Conservation (phyloP, 1,140 invertebrate genomes). For the Plutomurus gul region DNA sequence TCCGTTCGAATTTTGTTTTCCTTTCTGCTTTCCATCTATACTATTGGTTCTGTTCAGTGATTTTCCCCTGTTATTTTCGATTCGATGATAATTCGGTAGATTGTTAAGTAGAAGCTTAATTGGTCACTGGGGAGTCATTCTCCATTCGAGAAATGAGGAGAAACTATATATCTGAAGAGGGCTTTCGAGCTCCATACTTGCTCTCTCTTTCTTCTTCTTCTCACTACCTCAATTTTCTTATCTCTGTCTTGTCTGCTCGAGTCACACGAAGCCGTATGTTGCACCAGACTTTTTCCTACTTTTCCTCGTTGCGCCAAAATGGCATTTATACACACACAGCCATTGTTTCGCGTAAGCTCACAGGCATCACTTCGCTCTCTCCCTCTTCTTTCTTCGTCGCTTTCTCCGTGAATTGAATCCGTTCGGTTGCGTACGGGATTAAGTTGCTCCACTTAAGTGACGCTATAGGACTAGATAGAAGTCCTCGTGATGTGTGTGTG, state of each 20-base stretch:
- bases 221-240: no score
- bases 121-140: not conserved
- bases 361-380: not conserved
- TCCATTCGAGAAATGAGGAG: not conserved
- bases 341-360: not conserved
- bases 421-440: slow-evolving; percentile 13
- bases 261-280: no score
- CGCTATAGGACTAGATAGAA: not conserved
- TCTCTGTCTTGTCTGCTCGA: no score
- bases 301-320: not conserved
- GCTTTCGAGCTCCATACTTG: no score
- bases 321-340: not conserved
- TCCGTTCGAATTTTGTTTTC: no score
- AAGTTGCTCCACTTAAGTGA: not conserved
- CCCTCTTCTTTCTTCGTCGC: not conserved
- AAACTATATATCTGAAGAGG: not conserved
- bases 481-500: not conserved
- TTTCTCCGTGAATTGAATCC: not conserved
- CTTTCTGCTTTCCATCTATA: no score
- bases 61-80: slow-evolving; percentile 17
- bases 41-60: not conserved
- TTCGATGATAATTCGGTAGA: slow-evolving; percentile 23
- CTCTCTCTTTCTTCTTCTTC: no score
- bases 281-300: not conserved
- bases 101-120: slow-evolving; percentile 20